Base-by-base conservation (phyloP, 2,888 invertebrate genomes). In the Ochropleura leucogaster region DNA sequence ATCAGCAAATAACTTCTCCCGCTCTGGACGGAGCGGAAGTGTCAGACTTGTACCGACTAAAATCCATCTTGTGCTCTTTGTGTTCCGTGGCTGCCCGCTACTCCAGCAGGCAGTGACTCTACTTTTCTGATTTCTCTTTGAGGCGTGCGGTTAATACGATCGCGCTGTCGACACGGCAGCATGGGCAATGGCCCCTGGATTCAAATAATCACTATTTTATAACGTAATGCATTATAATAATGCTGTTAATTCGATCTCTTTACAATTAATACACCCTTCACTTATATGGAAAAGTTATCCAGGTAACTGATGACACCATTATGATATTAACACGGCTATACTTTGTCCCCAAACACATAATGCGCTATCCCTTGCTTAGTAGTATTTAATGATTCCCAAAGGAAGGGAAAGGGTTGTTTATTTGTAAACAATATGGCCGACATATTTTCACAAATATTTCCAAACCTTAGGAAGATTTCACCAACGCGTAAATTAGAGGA, bases 301-400 rank as follows among this genome's bases (percentile, higher is more conserved):
- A 12, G 65, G 44, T 63, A 49, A 20, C 65, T 47, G 40, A 55
- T 67, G 63, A 63, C 51, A 47, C 55, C 40, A 40, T 67, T 74
- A 68, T 67, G 49, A 68, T 78, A 78, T 80, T 74, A 68, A 75
- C 40, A 14, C 18, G 40, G 53, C 18, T 47, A 64, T 80, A 74
- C 63, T 51, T 68, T 57, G 46, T 66, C 20, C 40, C 53, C 53
- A 30, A 79, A 79, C 57, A 51, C 49, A 51, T 66, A 57, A 69
- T 62, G 57, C 60, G 57, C 44, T 63, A 77, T 77, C 42, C 77
- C 46, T 68, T 62, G 57, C 46, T 67, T 64, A 68, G 67, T 59
- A 46, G 63, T 74, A 53, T 30, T 63, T 81, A 67, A 76, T 70
- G 82, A 49, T 51, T 16, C 79, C 66, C 82, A 20, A 63, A 42